Base-by-base conservation (phyloP, 1,140 invertebrate genomes). In the Probaryconus sp. region DNA sequence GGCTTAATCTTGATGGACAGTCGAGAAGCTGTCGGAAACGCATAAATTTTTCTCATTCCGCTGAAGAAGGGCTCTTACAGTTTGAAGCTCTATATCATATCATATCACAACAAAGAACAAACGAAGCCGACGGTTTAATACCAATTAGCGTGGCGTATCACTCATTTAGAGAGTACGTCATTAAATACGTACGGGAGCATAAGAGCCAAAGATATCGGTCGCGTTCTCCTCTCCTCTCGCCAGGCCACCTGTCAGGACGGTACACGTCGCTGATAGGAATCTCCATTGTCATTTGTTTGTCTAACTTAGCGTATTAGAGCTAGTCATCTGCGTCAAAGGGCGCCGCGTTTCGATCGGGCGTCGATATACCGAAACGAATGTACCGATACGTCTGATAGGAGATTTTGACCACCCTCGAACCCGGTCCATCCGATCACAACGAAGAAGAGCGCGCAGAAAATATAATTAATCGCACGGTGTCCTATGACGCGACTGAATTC, bases 231-330 rank as follows among this genome's bases (percentile, higher is more conserved):
- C 28, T 26, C 67, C 30, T 16, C 5, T 24, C 40, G 40, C n/a
- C 35, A 24, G 18, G 48, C 47, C 56, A 63, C 58, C 58, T 67
- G 58, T 68, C 63, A 60, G 26, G 58, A 16, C 16, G n/a, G 30
- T n/a, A n/a, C 33, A 61, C 43, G 48, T 56, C 51, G 26, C 40
- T 18, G 77, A 81, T 81, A 77, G 14, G 48, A 63, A 86, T 84
- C 83, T 83, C 78, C 77, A 83, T 84, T 85, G 82, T 85, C 81
- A 85, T 85, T 85, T 85, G 84, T 85, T 85, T 84, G 82, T 85
- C 81, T 81, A 78, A 76, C 60, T 68, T 71, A 71, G 67, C 76
- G 69, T 78, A 81, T 81, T 81, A 81, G 76, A 78, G 78, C 74
- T 58, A 73, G 79, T 79, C 79, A 81, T 81, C 77, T 71, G 71